phyloP scores from a whole-genome alignment of 2,888 invertebrate species.

The Diachrysia chrysitis region DNA sequence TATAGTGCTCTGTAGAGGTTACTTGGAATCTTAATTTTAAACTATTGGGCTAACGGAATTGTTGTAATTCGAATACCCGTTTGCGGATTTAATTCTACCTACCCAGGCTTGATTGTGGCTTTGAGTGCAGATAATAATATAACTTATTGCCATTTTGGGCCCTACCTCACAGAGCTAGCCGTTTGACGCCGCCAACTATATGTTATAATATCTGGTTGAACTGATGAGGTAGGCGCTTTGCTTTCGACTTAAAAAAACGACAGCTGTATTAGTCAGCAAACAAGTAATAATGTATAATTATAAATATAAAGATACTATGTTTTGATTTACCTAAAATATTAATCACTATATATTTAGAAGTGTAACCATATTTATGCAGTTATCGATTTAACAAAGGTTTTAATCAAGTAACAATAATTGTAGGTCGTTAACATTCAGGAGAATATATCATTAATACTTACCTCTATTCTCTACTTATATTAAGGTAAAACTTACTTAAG shows the following conservation, averaged over 20 bases:
- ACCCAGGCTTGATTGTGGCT: background rate
- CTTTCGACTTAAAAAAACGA: too few species aligned
- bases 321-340: background rate
- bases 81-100: background rate
- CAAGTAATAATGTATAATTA: too few species aligned
- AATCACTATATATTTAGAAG: background rate
- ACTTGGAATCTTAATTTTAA: background rate
- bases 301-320: too few species aligned
- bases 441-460: background rate
- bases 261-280: too few species aligned
- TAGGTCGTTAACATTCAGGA: background rate
- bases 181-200: background rate
- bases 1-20: background rate
- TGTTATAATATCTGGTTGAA: background rate
- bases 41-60: too few species aligned
- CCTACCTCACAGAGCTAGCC: background rate
- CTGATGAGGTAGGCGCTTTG: background rate
- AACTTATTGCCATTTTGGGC: background rate
- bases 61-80: too few species aligned
- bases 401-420: background rate
- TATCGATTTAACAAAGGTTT: background rate
- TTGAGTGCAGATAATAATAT: background rate
- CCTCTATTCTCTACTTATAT: background rate
- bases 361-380: background rate
- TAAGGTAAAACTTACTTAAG: too few species aligned